Conservation (phyloP, 2,797 vertebrate genomes). For the Pipistrellus pygmaeus region DNA sequence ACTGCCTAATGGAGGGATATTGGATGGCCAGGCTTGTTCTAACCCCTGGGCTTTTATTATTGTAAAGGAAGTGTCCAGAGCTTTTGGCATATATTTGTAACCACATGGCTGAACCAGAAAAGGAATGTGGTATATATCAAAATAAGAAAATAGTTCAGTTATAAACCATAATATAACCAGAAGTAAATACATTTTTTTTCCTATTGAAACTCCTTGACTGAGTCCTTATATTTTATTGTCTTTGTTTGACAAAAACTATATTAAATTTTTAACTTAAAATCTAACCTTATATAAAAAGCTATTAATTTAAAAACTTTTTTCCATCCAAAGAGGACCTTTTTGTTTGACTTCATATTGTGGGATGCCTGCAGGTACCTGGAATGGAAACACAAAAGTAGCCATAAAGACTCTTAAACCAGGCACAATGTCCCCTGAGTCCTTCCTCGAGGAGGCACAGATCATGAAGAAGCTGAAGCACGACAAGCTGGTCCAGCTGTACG, state of each 20-base stretch:
- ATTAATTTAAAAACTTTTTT: not conserved
- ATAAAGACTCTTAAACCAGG: conserved; percentile 99
- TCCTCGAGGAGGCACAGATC: conserved; percentile 98
- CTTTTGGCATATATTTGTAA: conserved; percentile 51
- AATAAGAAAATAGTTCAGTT: not conserved
- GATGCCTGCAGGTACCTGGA: conserved; percentile 95
- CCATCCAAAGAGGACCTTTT: conserved; percentile 55
- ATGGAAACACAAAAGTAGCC: conserved; percentile 98
- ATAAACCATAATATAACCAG: not conserved
- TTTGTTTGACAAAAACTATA: conserved; percentile 12
- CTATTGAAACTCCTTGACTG: conserved; percentile 66
- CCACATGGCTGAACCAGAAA: conserved; percentile 6
- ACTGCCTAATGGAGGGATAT: not conserved
- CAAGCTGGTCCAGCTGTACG: conserved; percentile 97
- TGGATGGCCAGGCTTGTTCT: not conserved
- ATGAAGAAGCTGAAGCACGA: conserved; percentile 99
- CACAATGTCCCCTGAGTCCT: conserved; percentile 98
- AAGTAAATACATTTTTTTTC: conserved; percentile 38
- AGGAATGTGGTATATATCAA: not conserved
- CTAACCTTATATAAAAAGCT: conserved; percentile 38
- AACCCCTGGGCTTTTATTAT: not conserved
- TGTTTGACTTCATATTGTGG: conserved; percentile 79
- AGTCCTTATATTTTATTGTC: conserved; percentile 69
- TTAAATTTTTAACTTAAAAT: conserved; percentile 52
- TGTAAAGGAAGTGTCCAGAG: not conserved